phyloP scores from a whole-genome alignment of 2,888 invertebrate genomes.

The Bombylius discolor region DNA sequence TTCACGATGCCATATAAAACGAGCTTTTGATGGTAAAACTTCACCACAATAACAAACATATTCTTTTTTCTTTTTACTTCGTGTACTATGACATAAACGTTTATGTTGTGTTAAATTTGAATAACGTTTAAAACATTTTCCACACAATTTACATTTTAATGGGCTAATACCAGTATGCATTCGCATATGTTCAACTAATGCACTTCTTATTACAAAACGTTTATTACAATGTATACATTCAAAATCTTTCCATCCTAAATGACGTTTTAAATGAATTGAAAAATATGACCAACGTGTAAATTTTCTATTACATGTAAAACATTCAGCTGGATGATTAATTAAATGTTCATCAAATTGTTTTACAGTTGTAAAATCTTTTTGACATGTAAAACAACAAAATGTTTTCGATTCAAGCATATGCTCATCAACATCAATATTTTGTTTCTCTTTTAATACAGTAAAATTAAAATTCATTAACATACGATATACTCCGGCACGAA shows the following conservation, averaged over 20 bases:
- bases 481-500: slow-evolving; percentile 31
- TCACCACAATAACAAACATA: slow-evolving; percentile 68
- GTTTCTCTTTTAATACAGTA: slow-evolving; percentile 29
- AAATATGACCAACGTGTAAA: slow-evolving; percentile 62
- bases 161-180: slow-evolving; percentile 71
- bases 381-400: slow-evolving; percentile 46
- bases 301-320: slow-evolving; percentile 67
- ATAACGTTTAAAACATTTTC: slow-evolving; percentile 66
- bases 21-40: slow-evolving; percentile 69
- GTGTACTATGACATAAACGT: slow-evolving; percentile 60
- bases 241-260: slow-evolving; percentile 60
- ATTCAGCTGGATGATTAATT: slow-evolving; percentile 68
- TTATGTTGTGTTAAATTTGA: slow-evolving; percentile 77
- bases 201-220: slow-evolving; percentile 69
- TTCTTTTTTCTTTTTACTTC: slow-evolving; percentile 57
- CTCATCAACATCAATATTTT: slow-evolving; percentile 28
- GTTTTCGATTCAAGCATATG: slow-evolving; percentile 29
- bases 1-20: slow-evolving; percentile 75
- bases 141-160: slow-evolving; percentile 66
- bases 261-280: slow-evolving; percentile 65
- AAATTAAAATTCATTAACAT: slow-evolving; percentile 34
- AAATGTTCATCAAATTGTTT: slow-evolving; percentile 59
- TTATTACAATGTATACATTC: slow-evolving; percentile 68
- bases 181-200: slow-evolving; percentile 68
- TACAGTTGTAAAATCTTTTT: slow-evolving; percentile 53